These are phyloP conservation scores for Parazoanthus darwini DNA, from an alignment of 92 coral and sea anemone species.

Conservation along the genomic window DNA sequence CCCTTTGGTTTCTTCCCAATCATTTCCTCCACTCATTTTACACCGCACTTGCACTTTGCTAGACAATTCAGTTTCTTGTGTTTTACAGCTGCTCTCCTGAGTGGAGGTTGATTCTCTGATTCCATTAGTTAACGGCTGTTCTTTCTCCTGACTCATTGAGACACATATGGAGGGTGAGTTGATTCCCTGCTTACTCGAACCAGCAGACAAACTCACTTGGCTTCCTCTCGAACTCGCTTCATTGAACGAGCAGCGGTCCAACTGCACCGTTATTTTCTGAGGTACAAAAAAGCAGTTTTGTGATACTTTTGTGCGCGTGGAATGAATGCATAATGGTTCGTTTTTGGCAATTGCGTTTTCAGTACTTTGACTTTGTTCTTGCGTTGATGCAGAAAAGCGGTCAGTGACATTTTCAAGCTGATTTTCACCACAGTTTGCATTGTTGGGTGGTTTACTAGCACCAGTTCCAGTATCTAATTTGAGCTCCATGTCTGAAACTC, in stretches of 20 bases:
- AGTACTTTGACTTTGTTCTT: not conserved
- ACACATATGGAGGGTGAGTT: conserved; percentile 10
- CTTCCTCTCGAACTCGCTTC: not conserved
- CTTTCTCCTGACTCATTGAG: conserved; percentile 15
- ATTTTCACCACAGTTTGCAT: not conserved
- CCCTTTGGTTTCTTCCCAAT: conserved; percentile 27
- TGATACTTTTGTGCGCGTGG: conserved; percentile 12
- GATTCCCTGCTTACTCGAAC: not conserved
- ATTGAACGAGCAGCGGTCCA: conserved; percentile 46
- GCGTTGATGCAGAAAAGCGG: not conserved
- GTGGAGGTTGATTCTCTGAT: not conserved
- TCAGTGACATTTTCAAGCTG: not conserved
- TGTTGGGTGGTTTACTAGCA: not conserved
- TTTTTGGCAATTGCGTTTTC: not conserved
- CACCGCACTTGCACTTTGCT: conserved; percentile 23
- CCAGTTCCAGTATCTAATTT: conserved; percentile 1
- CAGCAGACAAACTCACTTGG: not conserved
- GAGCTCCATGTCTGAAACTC: conserved; percentile 17
- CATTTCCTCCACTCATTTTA: not conserved
- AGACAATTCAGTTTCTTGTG: not conserved
- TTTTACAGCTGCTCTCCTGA: not conserved
- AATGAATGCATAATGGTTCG: conserved; percentile 17
- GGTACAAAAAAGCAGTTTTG: conserved; percentile 40
- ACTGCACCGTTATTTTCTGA: conserved; percentile 56
- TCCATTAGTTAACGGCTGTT: not conserved